Percentiles rank a stretch among this genome's conserved stretches.
phyloP scores from a whole-genome alignment of 2,888 invertebrate genomes.

The Taenaris catops region DNA sequence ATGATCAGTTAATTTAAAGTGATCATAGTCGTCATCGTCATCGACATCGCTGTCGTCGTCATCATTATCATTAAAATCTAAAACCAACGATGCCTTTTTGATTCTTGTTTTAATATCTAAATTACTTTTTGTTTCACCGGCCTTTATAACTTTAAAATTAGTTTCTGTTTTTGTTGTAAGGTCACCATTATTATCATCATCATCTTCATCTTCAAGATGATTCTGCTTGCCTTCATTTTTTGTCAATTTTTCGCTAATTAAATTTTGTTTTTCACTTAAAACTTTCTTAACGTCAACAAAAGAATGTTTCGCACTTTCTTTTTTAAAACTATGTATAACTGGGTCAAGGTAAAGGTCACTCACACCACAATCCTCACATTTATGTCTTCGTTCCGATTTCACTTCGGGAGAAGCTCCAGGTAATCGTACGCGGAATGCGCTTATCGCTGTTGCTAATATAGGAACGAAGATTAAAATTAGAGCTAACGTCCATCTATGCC shows the following conservation, averaged over 20 bases:
- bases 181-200: constrained; percentile 35
- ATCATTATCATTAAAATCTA: constrained; percentile 21
- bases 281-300: constrained; percentile 48
- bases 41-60: constrained; percentile 22
- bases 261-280: constrained; percentile 46
- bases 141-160: constrained; percentile 8
- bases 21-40: constrained; percentile 21
- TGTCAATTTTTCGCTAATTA: constrained; percentile 36
- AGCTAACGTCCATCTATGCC: constrained; percentile 64
- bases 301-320: constrained; percentile 51
- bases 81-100: constrained; percentile 22
- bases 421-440: constrained; percentile 74
- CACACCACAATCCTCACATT: constrained; percentile 67
- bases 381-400: constrained; percentile 43
- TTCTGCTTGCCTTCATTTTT: constrained; percentile 26
- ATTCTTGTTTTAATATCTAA: constrained; percentile 14
- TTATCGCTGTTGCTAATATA: constrained; percentile 72
- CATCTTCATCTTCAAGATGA: constrained; percentile 38
- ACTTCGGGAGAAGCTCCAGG: constrained; percentile 49
- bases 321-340: constrained; percentile 54
- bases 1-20: constrained; percentile 10
- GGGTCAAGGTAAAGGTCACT: constrained; percentile 46
- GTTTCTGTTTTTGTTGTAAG: constrained; percentile 10
- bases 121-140: constrained; percentile 11
- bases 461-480: constrained; percentile 69